Percentiles rank a stretch among this genome's conserved stretches.
These are phyloP conservation scores for Ispidina picta DNA, from an alignment of 2,797 vertebrate genomes.

Conservation along the genomic window DNA sequence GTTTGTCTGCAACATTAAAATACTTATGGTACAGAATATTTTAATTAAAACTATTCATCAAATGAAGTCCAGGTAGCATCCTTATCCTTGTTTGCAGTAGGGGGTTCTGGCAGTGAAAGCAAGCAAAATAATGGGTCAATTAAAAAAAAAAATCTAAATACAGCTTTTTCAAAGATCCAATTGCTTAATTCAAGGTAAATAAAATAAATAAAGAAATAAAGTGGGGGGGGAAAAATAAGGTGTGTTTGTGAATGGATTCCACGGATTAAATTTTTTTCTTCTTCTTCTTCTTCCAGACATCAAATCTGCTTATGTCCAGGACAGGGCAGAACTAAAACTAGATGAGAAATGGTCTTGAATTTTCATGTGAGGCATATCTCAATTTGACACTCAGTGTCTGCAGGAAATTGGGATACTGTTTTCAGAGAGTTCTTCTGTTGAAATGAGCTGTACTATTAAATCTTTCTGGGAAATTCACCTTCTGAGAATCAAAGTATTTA, in stretches of 20 bases:
- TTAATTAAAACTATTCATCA: slow-evolving; percentile 90
- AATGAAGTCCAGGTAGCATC: slow-evolving; percentile 81
- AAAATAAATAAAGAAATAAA: not conserved
- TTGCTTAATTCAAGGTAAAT: slow-evolving; percentile 58
- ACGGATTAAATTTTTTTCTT: slow-evolving; percentile 42
- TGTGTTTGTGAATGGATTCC: slow-evolving; percentile 27
- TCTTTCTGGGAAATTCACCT: not conserved
- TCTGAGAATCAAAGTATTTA: slow-evolving; percentile 12
- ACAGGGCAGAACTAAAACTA: slow-evolving; percentile 9
- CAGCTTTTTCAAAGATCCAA: slow-evolving; percentile 69
- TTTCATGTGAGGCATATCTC: slow-evolving; percentile 10
- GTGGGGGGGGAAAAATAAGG: not conserved
- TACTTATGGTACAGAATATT: slow-evolving; percentile 86
- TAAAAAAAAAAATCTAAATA: slow-evolving; percentile 80
- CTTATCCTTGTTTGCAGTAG: slow-evolving; percentile 81
- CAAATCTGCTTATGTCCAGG: slow-evolving; percentile 8
- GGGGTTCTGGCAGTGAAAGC: slow-evolving; percentile 79
- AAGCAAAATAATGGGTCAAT: slow-evolving; percentile 85
- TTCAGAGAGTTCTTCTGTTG: slow-evolving; percentile 7
- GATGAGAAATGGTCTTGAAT: slow-evolving; percentile 19
- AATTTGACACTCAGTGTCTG: slow-evolving; percentile 17
- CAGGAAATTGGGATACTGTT: not conserved
- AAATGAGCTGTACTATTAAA: slow-evolving; percentile 14
- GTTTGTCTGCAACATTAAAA: slow-evolving; percentile 86
- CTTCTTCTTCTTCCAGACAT: slow-evolving; percentile 23